These are phyloP conservation scores for Thalassarche chlororhynchos DNA, from an alignment of 2,113 vertebrate genomes.

Conservation along the genomic window DNA sequence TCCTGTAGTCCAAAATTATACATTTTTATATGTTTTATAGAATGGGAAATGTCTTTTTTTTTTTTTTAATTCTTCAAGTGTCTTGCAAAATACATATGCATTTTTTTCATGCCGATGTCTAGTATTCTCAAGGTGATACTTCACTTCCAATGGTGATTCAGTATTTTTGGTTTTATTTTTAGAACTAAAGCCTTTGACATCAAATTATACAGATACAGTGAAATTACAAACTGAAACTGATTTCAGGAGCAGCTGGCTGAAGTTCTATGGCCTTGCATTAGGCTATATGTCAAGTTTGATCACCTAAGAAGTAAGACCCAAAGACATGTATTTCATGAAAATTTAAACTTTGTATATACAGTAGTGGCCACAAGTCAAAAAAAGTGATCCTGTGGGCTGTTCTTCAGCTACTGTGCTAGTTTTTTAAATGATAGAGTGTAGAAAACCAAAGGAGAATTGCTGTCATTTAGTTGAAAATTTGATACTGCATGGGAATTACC, in stretches of 20 bases:
- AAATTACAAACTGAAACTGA: constrained; percentile 12
- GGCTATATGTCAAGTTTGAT: not conserved
- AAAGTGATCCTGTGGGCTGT: not conserved
- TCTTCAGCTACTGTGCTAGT: not conserved
- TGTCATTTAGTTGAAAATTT: not conserved
- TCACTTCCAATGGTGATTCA: not conserved
- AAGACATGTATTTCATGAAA: not conserved
- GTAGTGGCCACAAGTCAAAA: not conserved
- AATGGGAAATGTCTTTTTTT: not conserved
- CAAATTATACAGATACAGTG: not conserved
- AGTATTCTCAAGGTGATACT: constrained; percentile 14
- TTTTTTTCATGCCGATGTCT: not conserved
- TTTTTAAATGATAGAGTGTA: not conserved
- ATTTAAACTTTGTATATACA: not conserved
- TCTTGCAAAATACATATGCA: not conserved
- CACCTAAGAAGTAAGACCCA: not conserved
- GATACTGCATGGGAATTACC: not conserved
- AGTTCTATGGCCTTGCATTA: not conserved
- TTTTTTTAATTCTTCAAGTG: not conserved
- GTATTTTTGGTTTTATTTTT: constrained; percentile 39
- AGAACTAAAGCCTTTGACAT: constrained; percentile 8
- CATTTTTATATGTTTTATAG: not conserved
- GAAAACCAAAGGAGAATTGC: not conserved
- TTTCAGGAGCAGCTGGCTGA: not conserved
- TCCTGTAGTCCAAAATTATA: not conserved